Evolutionary conservation across 2,797 vertebrate genomes (phyloP).

Genomic region (Zenarchopterus dispar): DNA sequence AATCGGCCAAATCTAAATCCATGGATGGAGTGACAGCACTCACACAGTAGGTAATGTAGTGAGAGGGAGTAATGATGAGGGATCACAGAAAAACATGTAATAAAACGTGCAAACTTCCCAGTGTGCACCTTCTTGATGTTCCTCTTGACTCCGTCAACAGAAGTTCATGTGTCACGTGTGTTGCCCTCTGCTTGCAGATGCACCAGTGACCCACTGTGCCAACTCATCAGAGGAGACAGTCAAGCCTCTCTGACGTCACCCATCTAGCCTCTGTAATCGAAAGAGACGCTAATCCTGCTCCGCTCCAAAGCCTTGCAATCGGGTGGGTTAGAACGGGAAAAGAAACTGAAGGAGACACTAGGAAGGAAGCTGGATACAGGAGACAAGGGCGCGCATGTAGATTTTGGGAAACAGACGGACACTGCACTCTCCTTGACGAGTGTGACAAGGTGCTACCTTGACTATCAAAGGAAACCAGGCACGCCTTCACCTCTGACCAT

Average conservation of each 20-base stretch:
- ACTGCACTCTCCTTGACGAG: conserved; percentile 24
- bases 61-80: conserved; percentile 6
- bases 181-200: conserved; percentile 47
- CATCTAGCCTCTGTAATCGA: conserved; percentile 76
- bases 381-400: conserved; percentile 22
- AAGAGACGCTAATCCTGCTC: conserved; percentile 85
- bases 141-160: background rate
- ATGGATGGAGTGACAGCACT: conserved; percentile 57
- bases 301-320: conserved; percentile 90
- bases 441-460: conserved; percentile 12
- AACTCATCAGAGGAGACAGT: conserved; percentile 63
- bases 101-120: conserved; percentile 13
- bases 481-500: conserved; percentile 10
- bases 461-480: conserved; percentile 17
- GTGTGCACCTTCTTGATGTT: background rate
- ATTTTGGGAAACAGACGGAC: conserved; percentile 22
- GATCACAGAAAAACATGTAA: conserved; percentile 1
- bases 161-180: conserved; percentile 8
- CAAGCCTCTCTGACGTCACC: conserved; percentile 79
- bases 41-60: conserved; percentile 28
- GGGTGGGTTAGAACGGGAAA: conserved; percentile 81
- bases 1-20: conserved; percentile 83
- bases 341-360: conserved; percentile 62
- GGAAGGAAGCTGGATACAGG: conserved; percentile 60
- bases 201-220: conserved; percentile 46